Base-by-base conservation (phyloP, 2,797 vertebrate species). In the Typhlichthys eigenmanni region DNA sequence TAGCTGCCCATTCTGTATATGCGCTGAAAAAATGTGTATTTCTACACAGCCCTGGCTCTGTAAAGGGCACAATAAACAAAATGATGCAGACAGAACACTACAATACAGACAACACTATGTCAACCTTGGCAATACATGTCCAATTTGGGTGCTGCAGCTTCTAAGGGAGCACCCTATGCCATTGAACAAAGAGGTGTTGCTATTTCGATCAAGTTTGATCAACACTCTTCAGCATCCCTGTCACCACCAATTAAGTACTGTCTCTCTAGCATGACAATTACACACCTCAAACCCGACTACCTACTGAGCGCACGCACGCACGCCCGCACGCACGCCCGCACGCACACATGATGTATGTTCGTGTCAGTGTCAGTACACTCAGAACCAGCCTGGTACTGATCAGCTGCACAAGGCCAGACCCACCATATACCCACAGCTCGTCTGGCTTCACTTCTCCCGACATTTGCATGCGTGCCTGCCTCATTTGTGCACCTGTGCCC, bases 321-420 rank as follows among this genome's bases (percentile, higher is more conserved):
- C 3, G 49, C 17, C 66, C 17, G 58, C 61, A 34, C 47, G 61
- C 55, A 59, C 54, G 66, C 67, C 65, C 55, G 51, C 17, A 91
- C 85, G 87, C 52, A 84, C 78, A 94, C 94, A 93, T 91, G 94
- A 94, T 91, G 93, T 92, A 95, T 88, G 91, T 89, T 84, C 66
- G 62, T 92, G 93, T 95, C 94, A 92, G 85, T 92, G 91, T 94
- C 92, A 88, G 88, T 88, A 85, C 84, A 85, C 87, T 91, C 92
- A 91, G 88, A 92, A 89, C 92, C 93, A 92, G 85, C 91, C 87
- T 69, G 79, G 85, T 82, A 62, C 87, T 55, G 92, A 94, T 93
- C 92, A 95, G 89, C 83, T 88, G 86, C 85, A 69, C 79, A 69
- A 64, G 78, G 87, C 81, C 76, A 87, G 77, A 75, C 83, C 90